Percentiles rank a stretch among this genome's conserved stretches.
Evolutionary conservation across 2,888 invertebrate genomes (phyloP).

Genomic region (Watsonalla cultraria): DNA sequence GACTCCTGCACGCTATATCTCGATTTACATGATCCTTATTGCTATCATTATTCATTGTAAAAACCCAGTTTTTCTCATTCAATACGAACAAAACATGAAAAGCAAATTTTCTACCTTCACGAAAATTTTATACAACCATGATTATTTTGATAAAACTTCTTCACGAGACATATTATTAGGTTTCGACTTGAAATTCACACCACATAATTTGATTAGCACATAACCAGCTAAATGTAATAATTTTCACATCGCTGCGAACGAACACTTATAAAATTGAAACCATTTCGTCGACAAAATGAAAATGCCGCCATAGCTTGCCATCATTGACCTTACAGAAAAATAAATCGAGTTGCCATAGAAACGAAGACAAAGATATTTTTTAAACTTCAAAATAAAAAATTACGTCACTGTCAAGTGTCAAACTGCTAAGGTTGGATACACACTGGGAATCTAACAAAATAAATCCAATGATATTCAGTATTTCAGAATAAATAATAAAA

Average conservation of each 20-base stretch:
- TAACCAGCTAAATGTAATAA: constrained; percentile 2
- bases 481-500: no score
- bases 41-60: constrained; percentile 30
- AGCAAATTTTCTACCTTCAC: neutral
- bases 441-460: no score
- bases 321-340: no score
- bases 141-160: neutral
- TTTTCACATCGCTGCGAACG: neutral
- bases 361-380: no score
- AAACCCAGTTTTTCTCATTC: constrained; percentile 2
- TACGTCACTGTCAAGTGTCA: no score
- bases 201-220: constrained; percentile 16
- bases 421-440: no score
- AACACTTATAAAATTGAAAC: constrained; percentile 6
- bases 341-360: no score
- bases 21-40: constrained; percentile 27
- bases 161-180: neutral
- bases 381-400: no score
- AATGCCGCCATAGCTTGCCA: constrained; percentile 30
- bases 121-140: no score
- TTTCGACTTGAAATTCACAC: constrained; percentile 8
- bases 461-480: no score
- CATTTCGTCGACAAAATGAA: constrained; percentile 26
- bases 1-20: constrained; percentile 32
- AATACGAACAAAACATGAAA: neutral